Conservation (phyloP, 2,888 invertebrate species). For the Prosapia bicincta region DNA sequence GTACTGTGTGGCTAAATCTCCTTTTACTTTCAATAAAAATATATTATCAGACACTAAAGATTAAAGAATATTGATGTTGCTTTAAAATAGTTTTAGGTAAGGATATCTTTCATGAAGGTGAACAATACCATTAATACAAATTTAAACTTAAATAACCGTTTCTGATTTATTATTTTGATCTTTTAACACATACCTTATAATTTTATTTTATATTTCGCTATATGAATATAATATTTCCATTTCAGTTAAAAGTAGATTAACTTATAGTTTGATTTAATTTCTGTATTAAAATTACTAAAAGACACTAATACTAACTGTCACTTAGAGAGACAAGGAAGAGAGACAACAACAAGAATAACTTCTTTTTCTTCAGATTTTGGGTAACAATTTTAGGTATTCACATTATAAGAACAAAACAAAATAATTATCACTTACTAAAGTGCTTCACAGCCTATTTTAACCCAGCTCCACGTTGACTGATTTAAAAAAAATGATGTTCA, state of each 20-base stretch:
- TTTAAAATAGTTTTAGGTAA: too few relatives aligned
- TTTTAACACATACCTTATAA: conserved; percentile 26
- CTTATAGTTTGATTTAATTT: conserved; percentile 23
- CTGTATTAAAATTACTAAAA: conserved; percentile 18
- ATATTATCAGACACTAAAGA: too few relatives aligned
- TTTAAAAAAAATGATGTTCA: conserved; percentile 9
- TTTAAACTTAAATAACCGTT: not conserved
- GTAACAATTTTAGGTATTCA: not conserved
- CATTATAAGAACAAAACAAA: not conserved
- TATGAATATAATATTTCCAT: conserved; percentile 24
- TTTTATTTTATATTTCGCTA: conserved; percentile 23
- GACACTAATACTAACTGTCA: conserved; percentile 21
- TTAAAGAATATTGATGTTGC: too few relatives aligned
- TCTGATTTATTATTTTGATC: not conserved
- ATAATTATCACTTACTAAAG: not conserved
- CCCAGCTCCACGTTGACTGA: conserved; percentile 12
- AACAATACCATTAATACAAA: not conserved
- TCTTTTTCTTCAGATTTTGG: not conserved
- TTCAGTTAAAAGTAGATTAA: conserved; percentile 11
- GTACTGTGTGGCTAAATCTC: too few relatives aligned
- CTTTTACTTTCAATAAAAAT: too few relatives aligned
- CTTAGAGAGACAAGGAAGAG: conserved; percentile 16
- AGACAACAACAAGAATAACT: conserved; percentile 9
- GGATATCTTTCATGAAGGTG: not conserved
- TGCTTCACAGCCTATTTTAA: conserved; percentile 21